A percentile compares a stretch with the other conserved stretches of the same genome.
These are phyloP conservation scores for Caenorhabditis latens DNA, from an alignment of 1,140 invertebrate genomes.

Conservation along the genomic window DNA sequence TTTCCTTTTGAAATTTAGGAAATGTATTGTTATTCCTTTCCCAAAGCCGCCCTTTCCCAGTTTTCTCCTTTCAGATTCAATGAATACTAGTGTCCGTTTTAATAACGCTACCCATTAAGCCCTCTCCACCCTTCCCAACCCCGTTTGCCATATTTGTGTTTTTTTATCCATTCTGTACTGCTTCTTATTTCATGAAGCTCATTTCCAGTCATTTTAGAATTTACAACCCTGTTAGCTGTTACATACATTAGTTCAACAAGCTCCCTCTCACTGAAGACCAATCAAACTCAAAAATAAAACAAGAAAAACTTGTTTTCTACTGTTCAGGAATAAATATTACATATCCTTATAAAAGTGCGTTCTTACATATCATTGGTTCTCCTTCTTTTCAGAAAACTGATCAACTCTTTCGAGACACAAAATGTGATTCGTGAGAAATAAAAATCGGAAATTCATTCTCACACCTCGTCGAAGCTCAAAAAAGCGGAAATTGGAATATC, in stretches of 20 bases:
- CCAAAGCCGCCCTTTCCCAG: constrained; percentile 33
- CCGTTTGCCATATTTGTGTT: constrained; percentile 21
- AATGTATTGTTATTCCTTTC: not conserved
- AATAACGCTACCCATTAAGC: not conserved
- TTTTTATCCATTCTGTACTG: not conserved
- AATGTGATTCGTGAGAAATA: not conserved
- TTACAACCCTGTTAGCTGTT: not conserved
- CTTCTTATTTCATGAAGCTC: not conserved
- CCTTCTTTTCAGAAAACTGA: not conserved
- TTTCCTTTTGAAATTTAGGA: constrained; percentile 13
- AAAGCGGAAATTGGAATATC: constrained; percentile 1
- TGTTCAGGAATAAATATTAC: constrained; percentile 47
- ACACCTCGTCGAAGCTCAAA: not conserved
- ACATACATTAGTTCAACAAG: not conserved
- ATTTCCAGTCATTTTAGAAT: not conserved
- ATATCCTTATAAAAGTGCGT: not conserved
- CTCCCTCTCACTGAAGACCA: constrained; percentile 1
- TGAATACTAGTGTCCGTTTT: not conserved
- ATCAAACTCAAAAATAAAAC: not conserved
- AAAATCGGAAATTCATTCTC: not conserved
- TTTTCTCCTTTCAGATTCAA: not conserved
- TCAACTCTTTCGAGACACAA: not conserved
- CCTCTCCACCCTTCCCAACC: not conserved
- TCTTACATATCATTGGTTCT: not conserved
- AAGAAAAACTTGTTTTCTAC: constrained; percentile 18